Evolutionary conservation across 1,140 invertebrate species (phyloP).

Genomic region (Platyscapa corneri): DNA sequence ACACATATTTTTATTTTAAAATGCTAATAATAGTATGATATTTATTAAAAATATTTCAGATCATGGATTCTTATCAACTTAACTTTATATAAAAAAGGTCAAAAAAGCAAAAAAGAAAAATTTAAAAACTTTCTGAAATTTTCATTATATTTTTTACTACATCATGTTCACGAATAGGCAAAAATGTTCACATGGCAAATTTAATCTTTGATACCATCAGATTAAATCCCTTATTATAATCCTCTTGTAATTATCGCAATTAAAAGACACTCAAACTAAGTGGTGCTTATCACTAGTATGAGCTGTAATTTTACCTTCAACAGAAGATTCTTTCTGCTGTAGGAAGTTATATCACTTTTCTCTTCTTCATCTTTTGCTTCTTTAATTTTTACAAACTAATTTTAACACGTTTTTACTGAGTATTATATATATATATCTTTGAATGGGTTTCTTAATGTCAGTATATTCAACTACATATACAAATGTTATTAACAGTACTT

Average conservation of each 20-base stretch:
- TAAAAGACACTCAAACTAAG: constrained; percentile 49
- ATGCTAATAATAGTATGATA: not conserved
- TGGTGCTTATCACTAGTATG: constrained; percentile 14
- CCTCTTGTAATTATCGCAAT: constrained; percentile 44
- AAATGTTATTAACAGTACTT: too few species aligned
- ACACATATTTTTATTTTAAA: not conserved
- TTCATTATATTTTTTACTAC: constrained; percentile 15
- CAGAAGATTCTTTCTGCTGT: constrained; percentile 12
- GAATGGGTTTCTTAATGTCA: too few species aligned
- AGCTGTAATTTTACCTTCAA: constrained; percentile 8
- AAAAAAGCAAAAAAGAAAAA: not conserved
- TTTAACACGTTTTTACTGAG: too few species aligned
- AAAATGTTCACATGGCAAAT: not conserved
- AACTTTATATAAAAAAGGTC: too few species aligned
- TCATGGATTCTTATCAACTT: not conserved
- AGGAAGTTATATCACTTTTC: not conserved
- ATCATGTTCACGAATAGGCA: not conserved
- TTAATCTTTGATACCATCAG: constrained; percentile 24
- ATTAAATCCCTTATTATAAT: constrained; percentile 41
- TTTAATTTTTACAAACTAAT: not conserved
- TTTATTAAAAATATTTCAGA: not conserved
- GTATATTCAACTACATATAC: too few species aligned
- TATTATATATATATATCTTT: too few species aligned
- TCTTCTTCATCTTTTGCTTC: constrained; percentile 7
- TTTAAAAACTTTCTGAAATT: not conserved